Evolutionary conservation across 1,140 invertebrate species (phyloP).

Genomic region (Temnothorax nylanderi): DNA sequence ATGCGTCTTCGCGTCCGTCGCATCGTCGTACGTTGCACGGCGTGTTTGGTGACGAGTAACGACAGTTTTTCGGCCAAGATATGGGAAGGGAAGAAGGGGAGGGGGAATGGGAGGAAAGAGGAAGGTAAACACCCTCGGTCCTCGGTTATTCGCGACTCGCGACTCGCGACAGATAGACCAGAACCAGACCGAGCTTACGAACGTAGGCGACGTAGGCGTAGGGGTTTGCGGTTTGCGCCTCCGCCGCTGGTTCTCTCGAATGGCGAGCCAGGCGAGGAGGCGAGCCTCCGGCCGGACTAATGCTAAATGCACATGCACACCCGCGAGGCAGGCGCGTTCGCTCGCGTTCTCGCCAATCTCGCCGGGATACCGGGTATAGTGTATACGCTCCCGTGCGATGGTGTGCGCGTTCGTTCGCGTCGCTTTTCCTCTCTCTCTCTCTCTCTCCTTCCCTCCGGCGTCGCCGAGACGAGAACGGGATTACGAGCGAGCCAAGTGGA

Average conservation of each 20-base stretch:
- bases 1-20: not conserved
- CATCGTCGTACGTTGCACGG: not conserved
- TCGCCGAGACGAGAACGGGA: constrained; percentile 46
- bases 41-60: constrained; percentile 26
- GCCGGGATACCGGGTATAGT: not conserved
- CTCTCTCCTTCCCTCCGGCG: constrained; percentile 42
- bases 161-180: not conserved
- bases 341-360: not conserved
- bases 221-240: constrained; percentile 62
- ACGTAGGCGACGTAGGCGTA: not conserved
- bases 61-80: not conserved
- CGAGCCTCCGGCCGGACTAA: constrained; percentile 14
- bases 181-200: not conserved
- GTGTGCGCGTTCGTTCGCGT: not conserved
- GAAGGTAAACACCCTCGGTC: no score
- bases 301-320: not conserved
- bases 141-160: no score
- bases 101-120: no score
- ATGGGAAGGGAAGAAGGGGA: not conserved
- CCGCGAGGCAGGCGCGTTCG: not conserved
- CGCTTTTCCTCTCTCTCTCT: not conserved
- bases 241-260: constrained; percentile 67
- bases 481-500: constrained; percentile 47
- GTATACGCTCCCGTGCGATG: no score
- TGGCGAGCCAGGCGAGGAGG: constrained; percentile 39